Evolutionary conservation across 2,113 vertebrate species (phyloP), one percentile per base, ranked within the genome.

Genomic region (Fukomys damarensis): DNA sequence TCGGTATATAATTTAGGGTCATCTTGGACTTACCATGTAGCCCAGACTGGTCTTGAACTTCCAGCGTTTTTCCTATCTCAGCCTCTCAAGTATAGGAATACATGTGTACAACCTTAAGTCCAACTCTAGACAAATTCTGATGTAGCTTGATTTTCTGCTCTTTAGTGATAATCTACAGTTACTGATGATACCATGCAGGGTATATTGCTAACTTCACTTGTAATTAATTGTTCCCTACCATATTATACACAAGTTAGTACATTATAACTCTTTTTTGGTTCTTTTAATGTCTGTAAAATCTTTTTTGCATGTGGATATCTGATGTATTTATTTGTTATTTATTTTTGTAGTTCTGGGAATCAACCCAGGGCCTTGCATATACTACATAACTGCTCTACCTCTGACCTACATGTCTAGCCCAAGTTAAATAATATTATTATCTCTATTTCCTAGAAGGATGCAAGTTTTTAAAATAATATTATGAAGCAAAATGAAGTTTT

Each of bases 401-500:
- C 30, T 10, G 30, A 35, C 28, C 32, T 79, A 54, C 7, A 7
- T 35, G 16, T 32, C 46, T 14, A 54, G 76, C 43, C 43, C 43
- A 49, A 32, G 43, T 77, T 49, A 77, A 77, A 14, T 17, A 58
- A 49, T 43, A 35, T 46, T 72, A 88, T 54, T 76, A 90, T 77
- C 13, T 70, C 14, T 46, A 38, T 56, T 79, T 83, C 20, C 83
- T 72, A 89, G 61, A 96, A 93, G 38, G 61, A 59, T 82, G 52
- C 43, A 91, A 94, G 32, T 58, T 93, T 86, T 30, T 56, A 74
- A 94, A 83, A 56, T 20, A 93, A 49, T 70, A 81, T 32, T 91
- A 72, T n/a, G 20, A 88, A 91, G 41, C 92, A 12, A 88, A 95
- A 86, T 76, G 41, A 95, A 82, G 10, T 58, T 61, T 89, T 96